Conservation (phyloP, 2,888 invertebrate genomes). For the Drosophila subsilvestris region DNA sequence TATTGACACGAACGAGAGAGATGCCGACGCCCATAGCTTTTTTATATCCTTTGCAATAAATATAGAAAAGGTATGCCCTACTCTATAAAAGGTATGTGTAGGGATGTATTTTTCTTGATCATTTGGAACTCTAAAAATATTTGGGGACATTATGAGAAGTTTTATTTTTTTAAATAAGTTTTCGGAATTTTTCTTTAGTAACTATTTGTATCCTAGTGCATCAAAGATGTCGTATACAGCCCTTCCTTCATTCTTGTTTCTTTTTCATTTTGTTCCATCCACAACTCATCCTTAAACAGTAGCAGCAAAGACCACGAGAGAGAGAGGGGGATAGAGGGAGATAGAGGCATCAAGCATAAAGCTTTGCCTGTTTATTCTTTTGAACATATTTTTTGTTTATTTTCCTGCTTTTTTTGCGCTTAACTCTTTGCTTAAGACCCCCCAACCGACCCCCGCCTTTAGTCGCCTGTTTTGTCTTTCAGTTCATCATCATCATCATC, state of each 20-base stretch:
- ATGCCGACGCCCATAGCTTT: constrained; percentile 48
- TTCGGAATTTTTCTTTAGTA: no score
- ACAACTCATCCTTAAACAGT: constrained; percentile 43
- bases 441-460: constrained; percentile 5
- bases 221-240: neutral
- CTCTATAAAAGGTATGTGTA: neutral
- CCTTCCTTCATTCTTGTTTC: constrained; percentile 4
- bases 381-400: constrained; percentile 68
- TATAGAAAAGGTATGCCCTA: neutral
- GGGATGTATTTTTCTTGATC: neutral
- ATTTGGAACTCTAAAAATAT: no score
- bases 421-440: constrained; percentile 57
- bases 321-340: no score
- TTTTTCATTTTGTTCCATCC: constrained; percentile 24
- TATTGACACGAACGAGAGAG: constrained; percentile 57
- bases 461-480: neutral
- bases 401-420: constrained; percentile 57
- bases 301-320: constrained; percentile 2
- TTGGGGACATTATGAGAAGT: no score
- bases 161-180: no score
- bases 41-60: neutral
- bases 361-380: constrained; percentile 66
- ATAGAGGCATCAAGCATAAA: constrained; percentile 15
- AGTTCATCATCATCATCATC: neutral
- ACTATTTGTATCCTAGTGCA: neutral